Percentiles rank a stretch among this genome's conserved stretches.
Conservation (phyloP, 2,113 vertebrate species). For the Rattus rattus region DNA sequence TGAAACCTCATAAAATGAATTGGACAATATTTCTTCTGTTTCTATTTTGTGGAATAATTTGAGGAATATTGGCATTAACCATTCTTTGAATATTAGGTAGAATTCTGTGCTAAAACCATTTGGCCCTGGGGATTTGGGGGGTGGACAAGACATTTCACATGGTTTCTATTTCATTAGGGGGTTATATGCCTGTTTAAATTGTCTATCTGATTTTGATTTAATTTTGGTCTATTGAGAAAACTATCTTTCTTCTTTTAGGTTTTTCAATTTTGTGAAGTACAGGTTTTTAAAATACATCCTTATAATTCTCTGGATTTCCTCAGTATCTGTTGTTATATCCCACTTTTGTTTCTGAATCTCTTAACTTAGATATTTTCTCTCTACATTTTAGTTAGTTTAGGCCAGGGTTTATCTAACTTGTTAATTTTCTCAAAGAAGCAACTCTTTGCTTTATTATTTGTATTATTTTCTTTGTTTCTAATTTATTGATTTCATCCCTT, state of each 20-base stretch:
- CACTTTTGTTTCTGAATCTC: not conserved
- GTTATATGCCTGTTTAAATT: not conserved
- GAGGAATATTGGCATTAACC: not conserved
- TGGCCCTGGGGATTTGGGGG: too few species aligned
- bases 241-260: not conserved
- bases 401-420: not conserved
- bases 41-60: not conserved
- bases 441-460: not conserved
- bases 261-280: not conserved
- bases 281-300: not conserved
- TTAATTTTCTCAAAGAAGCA: not conserved
- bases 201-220: not conserved
- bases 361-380: not conserved
- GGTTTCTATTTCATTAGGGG: not conserved
- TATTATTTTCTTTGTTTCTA: not conserved
- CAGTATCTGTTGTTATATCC: not conserved
- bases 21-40: not conserved
- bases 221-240: not conserved
- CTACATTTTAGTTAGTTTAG: not conserved
- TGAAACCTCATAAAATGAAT: not conserved
- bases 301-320: not conserved
- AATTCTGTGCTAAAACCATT: not conserved
- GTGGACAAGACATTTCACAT: not conserved
- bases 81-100: not conserved
- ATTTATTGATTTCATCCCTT: not conserved